A percentile compares a stretch with the other conserved stretches of the same genome.
Evolutionary conservation across 64 coral and sea anemone species (phyloP).

Genomic region (Acropora tenuis): DNA sequence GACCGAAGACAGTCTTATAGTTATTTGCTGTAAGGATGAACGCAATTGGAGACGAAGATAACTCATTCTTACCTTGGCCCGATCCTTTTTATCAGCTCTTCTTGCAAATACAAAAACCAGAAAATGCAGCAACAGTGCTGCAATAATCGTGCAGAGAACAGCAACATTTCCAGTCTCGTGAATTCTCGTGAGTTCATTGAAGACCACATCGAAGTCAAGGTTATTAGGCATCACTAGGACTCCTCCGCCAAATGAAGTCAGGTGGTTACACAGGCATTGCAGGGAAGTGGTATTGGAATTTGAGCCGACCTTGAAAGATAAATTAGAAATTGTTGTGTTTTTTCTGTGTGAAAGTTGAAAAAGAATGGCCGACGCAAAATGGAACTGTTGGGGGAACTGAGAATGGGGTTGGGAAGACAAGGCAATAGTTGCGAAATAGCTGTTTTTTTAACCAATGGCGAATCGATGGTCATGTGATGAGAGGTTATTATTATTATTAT

Average conservation of each 20-base stretch:
- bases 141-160: constrained; percentile 63
- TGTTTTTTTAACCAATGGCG: too few relatives aligned
- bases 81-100: constrained; percentile 71
- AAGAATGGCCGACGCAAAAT: too few relatives aligned
- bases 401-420: too few relatives aligned
- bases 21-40: too few relatives aligned
- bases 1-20: too few relatives aligned
- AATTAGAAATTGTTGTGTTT: background rate
- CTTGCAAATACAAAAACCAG: constrained; percentile 73
- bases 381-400: too few relatives aligned
- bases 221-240: constrained; percentile 75
- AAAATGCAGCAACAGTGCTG: constrained; percentile 62
- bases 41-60: background rate
- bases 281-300: constrained; percentile 30
- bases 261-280: constrained; percentile 84
- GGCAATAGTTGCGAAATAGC: too few relatives aligned
- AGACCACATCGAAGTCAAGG: constrained; percentile 78
- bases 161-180: constrained; percentile 77
- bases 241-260: constrained; percentile 89
- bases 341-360: background rate
- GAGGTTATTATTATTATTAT: background rate
- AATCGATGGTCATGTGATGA: too few relatives aligned
- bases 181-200: constrained; percentile 59
- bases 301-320: constrained; percentile 60
- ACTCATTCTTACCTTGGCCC: constrained; percentile 54